Percentiles rank a stretch among this genome's conserved stretches.
These are phyloP conservation scores for Argyresthia albistria DNA, from an alignment of 2,888 invertebrate genomes.

Conservation along the genomic window DNA sequence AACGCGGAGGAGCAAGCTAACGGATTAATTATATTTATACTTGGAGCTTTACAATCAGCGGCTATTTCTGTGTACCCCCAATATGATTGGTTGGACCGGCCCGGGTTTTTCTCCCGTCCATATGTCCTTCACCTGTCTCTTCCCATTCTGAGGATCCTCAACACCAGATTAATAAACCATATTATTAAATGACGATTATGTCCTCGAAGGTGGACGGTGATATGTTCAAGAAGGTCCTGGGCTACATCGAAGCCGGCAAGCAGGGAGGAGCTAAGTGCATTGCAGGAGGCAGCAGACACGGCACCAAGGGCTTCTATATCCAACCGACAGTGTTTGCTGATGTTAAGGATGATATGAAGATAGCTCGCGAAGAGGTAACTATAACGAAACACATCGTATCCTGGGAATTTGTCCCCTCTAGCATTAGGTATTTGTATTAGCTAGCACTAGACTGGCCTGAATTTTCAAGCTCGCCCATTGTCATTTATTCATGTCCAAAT, in stretches of 20 bases:
- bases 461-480: neutral
- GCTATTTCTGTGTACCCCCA: too few species aligned
- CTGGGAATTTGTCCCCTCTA: neutral
- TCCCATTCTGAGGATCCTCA: too few species aligned
- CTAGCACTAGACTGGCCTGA: neutral
- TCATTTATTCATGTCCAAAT: too few species aligned
- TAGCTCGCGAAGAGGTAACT: conserved; percentile 82
- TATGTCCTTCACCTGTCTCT: too few species aligned
- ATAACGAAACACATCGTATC: neutral
- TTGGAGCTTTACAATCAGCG: too few species aligned
- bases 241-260: conserved; percentile 83
- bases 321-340: conserved; percentile 86
- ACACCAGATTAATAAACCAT: neutral
- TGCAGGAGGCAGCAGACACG: conserved; percentile 81
- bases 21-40: too few species aligned
- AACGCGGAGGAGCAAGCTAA: too few species aligned
- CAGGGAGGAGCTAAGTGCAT: conserved; percentile 85
- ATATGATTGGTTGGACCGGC: too few species aligned
- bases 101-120: too few species aligned
- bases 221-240: conserved; percentile 82
- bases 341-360: conserved; percentile 83
- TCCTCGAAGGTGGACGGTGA: conserved; percentile 66
- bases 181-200: neutral
- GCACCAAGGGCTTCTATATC: conserved; percentile 81
- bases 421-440: neutral